Evolutionary conservation across 2,888 invertebrate genomes (phyloP), one percentile per base, ranked within the genome.

Genomic region (Pilophorus perplexus): DNA sequence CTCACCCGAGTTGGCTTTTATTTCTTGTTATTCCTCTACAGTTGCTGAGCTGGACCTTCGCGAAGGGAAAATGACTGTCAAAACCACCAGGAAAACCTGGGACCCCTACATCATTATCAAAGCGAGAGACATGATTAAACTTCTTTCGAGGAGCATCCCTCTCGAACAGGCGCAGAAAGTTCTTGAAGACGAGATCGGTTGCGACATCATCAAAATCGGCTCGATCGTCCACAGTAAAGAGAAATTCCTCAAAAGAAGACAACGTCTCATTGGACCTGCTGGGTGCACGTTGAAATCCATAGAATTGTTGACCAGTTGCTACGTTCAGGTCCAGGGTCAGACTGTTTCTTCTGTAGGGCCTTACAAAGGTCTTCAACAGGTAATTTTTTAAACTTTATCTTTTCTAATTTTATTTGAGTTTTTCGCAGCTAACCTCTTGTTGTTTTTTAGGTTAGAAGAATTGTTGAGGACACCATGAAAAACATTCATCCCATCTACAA

Each of bases 401-500:
- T 16, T 55, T 16, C 14, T 55, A 6, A 23, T 40, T 60, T 4
- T n/a, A n/a, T n/a, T n/a, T n/a, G n/a, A 59, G 2, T 10, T 16
- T 52, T 52, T 12, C 8, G 65, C 16, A 50, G 16, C 8, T 42
- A 14, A 42, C n/a, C n/a, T 42, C 12, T 55, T 59, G 4, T 42
- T 27, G n/a, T 22, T 22, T 48, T 64, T 28, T 74, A 79, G 74
- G 91, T 92, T 0, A 81, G 96, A 65, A 86, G 89, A 73, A 91
- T 99, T 74, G 91, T 93, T 1, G 88, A 90, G 75, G 98, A 99
- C 73, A 96, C 96, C 0, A 97, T 99, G 97, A 93, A 92, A 75
- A 99, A 99, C 77, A 85, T 99, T 64, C 99, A 99, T 80, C 99
- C 99, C 1, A 93, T 99, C 77, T 98, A 97, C 76, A 97, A 96